These are phyloP conservation scores for Drosophila rhopaloa DNA, from an alignment of 1,140 invertebrate species.

Conservation along the genomic window DNA sequence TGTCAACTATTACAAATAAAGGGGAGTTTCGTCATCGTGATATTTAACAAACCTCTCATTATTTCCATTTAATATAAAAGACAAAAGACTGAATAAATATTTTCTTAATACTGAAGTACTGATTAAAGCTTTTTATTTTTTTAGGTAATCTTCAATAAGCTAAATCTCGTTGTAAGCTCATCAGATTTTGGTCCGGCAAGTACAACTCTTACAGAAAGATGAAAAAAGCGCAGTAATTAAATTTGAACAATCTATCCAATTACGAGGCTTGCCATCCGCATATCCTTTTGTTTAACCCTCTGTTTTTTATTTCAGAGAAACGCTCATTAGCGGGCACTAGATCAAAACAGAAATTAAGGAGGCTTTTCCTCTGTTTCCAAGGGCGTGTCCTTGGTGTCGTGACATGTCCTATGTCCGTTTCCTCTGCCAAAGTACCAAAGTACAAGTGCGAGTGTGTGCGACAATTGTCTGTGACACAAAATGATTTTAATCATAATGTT, in stretches of 20 bases:
- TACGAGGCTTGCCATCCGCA: conserved; percentile 25
- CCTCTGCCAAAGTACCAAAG: neutral
- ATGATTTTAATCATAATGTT: conserved; percentile 82
- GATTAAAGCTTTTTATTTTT: neutral
- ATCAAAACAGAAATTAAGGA: conserved; percentile 28
- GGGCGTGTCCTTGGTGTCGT: conserved; percentile 26
- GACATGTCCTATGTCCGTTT: conserved; percentile 21
- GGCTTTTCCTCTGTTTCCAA: neutral
- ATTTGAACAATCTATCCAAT: conserved; percentile 49
- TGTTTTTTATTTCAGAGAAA: conserved; percentile 10
- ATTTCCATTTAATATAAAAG: too few relatives aligned
- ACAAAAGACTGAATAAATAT: too few relatives aligned
- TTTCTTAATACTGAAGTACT: neutral
- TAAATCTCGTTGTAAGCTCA: neutral
- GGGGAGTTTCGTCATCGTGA: too few relatives aligned
- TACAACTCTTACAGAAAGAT: neutral
- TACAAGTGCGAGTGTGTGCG: conserved; percentile 48
- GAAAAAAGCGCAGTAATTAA: conserved; percentile 23
- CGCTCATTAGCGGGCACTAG: conserved; percentile 21
- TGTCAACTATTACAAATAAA: too few relatives aligned
- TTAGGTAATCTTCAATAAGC: conserved; percentile 31
- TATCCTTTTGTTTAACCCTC: conserved; percentile 13
- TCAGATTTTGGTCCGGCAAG: neutral
- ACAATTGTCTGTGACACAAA: conserved; percentile 82
- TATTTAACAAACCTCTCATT: too few relatives aligned